These are phyloP conservation scores for Borostomias antarcticus DNA, from an alignment of 2,797 vertebrate species.

Conservation along the genomic window DNA sequence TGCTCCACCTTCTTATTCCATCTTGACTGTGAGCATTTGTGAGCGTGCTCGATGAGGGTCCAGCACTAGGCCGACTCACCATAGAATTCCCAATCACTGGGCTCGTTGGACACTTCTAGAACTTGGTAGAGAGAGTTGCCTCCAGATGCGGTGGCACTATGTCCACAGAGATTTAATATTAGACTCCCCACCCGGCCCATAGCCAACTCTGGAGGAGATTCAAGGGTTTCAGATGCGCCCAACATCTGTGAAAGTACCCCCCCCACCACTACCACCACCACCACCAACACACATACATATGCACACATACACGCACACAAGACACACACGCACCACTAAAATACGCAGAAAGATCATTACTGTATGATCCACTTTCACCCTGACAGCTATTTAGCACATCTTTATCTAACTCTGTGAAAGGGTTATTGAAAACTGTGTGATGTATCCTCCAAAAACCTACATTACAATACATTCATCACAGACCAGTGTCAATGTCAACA, in stretches of 20 bases:
- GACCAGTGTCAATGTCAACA: not conserved
- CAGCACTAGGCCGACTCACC: not conserved
- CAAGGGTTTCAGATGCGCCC: constrained; percentile 47
- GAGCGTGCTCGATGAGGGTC: not conserved
- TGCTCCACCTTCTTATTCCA: not conserved
- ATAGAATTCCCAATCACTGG: not conserved
- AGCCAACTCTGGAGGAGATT: constrained; percentile 14
- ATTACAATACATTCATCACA: not conserved
- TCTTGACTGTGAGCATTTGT: not conserved
- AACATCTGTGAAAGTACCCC: constrained; percentile 42
- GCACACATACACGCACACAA: too few species aligned
- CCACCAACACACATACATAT: too few species aligned
- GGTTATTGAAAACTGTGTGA: not conserved
- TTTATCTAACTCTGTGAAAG: constrained; percentile 24
- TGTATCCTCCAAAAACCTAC: not conserved
- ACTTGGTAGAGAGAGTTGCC: not conserved
- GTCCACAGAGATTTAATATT: not conserved
- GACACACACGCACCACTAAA: too few species aligned
- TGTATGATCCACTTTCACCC: not conserved
- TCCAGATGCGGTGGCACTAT: not conserved
- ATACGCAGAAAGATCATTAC: not conserved
- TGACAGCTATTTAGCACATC: constrained; percentile 43
- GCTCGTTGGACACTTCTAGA: too few species aligned
- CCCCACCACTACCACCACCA: not conserved
- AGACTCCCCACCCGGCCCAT: not conserved